A percentile compares a stretch with the other conserved stretches of the same genome.
phyloP scores from a whole-genome alignment of 1,140 invertebrate species.

The Apis mellifera region DNA sequence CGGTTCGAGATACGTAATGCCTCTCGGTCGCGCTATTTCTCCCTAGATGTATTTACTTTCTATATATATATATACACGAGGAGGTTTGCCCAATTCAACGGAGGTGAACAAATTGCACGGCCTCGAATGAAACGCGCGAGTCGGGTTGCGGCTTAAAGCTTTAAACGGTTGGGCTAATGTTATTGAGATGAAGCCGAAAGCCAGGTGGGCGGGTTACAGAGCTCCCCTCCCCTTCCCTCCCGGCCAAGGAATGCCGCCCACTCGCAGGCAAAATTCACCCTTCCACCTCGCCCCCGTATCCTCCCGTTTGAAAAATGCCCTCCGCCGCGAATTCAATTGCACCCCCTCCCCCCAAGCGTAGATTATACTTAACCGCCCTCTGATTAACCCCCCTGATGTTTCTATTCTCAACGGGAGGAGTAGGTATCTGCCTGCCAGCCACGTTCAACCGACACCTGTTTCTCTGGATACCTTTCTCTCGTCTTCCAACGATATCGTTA shows the following conservation, averaged over 20 bases:
- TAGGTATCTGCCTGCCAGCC: background rate
- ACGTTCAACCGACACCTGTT: background rate
- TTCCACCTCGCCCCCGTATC: conserved; percentile 40
- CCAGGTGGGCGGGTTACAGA: conserved; percentile 67
- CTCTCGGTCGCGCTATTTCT: no score
- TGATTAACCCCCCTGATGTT: conserved; percentile 68
- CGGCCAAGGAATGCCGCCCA: conserved; percentile 73
- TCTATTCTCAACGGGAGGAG: background rate
- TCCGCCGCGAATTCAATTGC: conserved; percentile 71
- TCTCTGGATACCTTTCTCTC: no score
- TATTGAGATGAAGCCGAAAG: conserved; percentile 76
- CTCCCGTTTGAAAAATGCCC: conserved; percentile 61
- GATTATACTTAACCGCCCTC: conserved; percentile 70
- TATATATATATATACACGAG: no score
- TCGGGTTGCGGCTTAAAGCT: conserved; percentile 70
- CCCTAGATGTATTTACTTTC: no score
- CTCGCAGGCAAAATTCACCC: conserved; percentile 61
- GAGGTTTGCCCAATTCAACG: background rate
- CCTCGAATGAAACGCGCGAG: conserved; percentile 70
- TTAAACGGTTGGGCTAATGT: conserved; percentile 77
- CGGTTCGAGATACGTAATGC: no score
- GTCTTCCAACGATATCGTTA: no score
- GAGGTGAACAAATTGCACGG: conserved; percentile 29
- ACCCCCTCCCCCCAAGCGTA: background rate
- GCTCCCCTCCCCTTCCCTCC: conserved; percentile 13